Conservation (phyloP, 2,888 invertebrate genomes). For the Tipula vernalis region DNA sequence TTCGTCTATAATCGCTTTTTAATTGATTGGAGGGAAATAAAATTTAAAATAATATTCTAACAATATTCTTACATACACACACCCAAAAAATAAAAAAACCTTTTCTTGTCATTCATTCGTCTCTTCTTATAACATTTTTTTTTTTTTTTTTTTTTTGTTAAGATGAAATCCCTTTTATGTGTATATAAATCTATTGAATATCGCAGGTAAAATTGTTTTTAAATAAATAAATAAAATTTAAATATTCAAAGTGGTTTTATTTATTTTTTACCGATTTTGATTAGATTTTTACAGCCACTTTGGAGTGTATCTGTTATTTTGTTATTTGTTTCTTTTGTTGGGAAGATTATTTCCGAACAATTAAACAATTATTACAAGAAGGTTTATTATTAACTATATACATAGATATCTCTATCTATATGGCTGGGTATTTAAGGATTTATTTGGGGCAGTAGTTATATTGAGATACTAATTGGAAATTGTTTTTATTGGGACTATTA, state of each 20-base stretch:
- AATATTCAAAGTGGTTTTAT: conserved; percentile 4
- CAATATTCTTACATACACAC: neutral
- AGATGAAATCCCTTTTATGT: neutral
- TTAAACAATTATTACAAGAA: neutral
- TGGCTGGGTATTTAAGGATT: neutral
- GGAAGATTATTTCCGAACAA: neutral
- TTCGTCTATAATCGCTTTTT: neutral
- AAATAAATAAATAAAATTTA: conserved; percentile 4
- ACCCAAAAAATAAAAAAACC: neutral
- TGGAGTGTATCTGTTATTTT: neutral
- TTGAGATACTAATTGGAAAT: neutral
- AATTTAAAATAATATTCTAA: neutral
- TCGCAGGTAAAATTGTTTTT: neutral
- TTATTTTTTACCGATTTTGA: neutral
- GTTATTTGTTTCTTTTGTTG: neutral
- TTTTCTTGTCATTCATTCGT: neutral
- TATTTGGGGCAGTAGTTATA: neutral
- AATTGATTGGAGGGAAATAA: neutral
- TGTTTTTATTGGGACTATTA: neutral
- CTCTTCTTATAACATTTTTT: neutral
- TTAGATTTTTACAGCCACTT: conserved; percentile 4
- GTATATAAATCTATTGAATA: neutral
- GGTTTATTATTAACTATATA: neutral
- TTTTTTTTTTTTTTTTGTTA: neutral
- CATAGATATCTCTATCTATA: neutral